Evolutionary conservation across 2,888 invertebrate genomes (phyloP), one percentile per base, ranked within the genome.

Genomic region (Papilio protenor): DNA sequence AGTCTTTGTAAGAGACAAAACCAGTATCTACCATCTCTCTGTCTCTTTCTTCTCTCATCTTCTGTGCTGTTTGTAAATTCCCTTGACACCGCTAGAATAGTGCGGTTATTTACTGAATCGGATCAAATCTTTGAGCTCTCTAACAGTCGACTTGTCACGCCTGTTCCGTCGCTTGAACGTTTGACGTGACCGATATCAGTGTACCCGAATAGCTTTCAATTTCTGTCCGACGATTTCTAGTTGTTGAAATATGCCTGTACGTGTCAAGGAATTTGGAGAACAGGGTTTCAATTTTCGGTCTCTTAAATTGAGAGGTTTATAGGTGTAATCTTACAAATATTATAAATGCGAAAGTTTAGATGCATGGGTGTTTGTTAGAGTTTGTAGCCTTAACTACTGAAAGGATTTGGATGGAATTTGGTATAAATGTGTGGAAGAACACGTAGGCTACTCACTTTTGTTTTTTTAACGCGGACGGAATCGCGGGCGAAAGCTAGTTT

Each of bases 141-240:
- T 16, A 70, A 74, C 70, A 21, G 45, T 40, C 21, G 73, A 55
- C 73, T 73, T 73, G 73, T 57, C 74, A 49, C 61, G 76, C 52
- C 61, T 52, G 72, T 61, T 21, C 14, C 33, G 47, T 52, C 61
- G 47, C 47, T 14, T 40, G 72, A 33, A 40, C 73, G 70, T 18
- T 70, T 74, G 70, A 74, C 74, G 74, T 74, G 59, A 61, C 59
- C 70, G 71, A 73, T 69, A 74, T 57, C 45, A 70, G 71, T 76
- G 61, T 27, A 72, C 59, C 70, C 70, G 18, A 72, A 57, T 77
- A 52, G 73, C 66, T 69, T 74, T 74, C 77, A 77, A 77, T 77
- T 74, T 77, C 76, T 61, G 59, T 33, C 52, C 72, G 76, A 64
- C 74, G 52, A 75, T 49, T 75, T 72, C 72, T 27, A 49, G 76